Evolutionary conservation across 2,113 vertebrate genomes (phyloP).

Genomic region (Oceanites oceanicus): DNA sequence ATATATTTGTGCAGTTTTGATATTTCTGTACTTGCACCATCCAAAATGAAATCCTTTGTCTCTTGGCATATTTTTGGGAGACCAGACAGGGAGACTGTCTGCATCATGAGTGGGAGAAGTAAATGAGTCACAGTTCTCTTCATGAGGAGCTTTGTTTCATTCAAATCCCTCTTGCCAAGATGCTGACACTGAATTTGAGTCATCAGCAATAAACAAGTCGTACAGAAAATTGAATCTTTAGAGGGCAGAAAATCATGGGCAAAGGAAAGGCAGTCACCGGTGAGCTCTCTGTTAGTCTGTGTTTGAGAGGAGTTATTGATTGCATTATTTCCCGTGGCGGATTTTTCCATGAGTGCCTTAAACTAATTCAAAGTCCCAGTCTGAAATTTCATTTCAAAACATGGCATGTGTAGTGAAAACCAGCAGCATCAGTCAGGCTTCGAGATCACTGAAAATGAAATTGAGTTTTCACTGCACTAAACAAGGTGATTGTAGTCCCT

Average conservation of each 20-base stretch:
- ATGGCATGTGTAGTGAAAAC: not conserved
- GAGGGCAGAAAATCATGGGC: constrained; percentile 53
- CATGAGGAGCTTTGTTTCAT: constrained; percentile 74
- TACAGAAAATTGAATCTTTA: constrained; percentile 66
- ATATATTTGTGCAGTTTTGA: not conserved
- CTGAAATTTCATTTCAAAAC: not conserved
- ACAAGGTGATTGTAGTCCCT: not conserved
- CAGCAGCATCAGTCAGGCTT: not conserved
- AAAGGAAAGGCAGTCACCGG: not conserved
- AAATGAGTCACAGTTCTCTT: constrained; percentile 70
- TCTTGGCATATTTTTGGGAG: constrained; percentile 60
- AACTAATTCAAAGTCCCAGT: not conserved
- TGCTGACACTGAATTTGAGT: constrained; percentile 73
- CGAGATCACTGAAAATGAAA: not conserved
- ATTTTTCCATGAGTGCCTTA: not conserved
- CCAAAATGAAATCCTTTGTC: constrained; percentile 54
- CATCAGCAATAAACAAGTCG: constrained; percentile 68
- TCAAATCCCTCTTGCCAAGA: constrained; percentile 71
- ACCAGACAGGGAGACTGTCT: constrained; percentile 61
- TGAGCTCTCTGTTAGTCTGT: not conserved
- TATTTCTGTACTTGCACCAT: constrained; percentile 10
- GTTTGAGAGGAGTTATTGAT: constrained; percentile 22
- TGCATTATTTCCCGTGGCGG: not conserved
- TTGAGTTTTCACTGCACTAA: not conserved
- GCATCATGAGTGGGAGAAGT: constrained; percentile 69